Evolutionary conservation across 2,113 vertebrate genomes (phyloP), one percentile per base, ranked within the genome.

Genomic region (Grantiella picta): DNA sequence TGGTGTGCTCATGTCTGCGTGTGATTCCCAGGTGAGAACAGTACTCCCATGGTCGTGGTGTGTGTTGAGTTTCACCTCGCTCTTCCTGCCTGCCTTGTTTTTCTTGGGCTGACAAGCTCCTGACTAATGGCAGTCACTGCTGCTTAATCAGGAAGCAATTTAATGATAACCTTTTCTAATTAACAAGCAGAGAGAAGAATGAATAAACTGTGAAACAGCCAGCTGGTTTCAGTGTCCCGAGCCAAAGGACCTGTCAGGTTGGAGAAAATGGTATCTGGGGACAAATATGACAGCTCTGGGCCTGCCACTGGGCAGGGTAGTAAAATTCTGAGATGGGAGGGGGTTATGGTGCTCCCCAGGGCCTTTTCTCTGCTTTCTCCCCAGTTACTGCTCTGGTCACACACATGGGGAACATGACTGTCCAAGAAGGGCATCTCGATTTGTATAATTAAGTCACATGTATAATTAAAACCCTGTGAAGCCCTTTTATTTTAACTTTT

Each of bases 151-250:
- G 93, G 90, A 96, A 96, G 92, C 65, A 96, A 97, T 95, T 95
- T 96, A 90, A 94, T 95, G 90, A 82, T 90, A 95, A 95, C 95
- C 79, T 93, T 96, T 95, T 92, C 92, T 96, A 96, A 96, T 96
- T 93, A 95, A 90, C 82, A 22, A 89, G 72, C 49, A 90, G 49
- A 57, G 49, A 90, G 64, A 85, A 91, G 77, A 92, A 92, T 60
- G 82, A 95, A 96, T 90, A 95, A 94, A 94, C 82, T 91, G 85
- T 86, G 76, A 90, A 95, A 73, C 54, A 91, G 71, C 60, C 92
- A 97, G 90, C 72, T 97, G 93, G 76, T 68, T 86, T 73, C 3
- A 1, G 31, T 53, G 65, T 77, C 71, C 90, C 3, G 7, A 84
- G 69, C 64, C 69, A 82, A 83, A 85, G 56, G 69, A 76, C 36